A percentile compares a stretch with the other conserved stretches of the same genome.
Evolutionary conservation across 1,140 invertebrate genomes (phyloP).

Genomic region (Diprion similis): DNA sequence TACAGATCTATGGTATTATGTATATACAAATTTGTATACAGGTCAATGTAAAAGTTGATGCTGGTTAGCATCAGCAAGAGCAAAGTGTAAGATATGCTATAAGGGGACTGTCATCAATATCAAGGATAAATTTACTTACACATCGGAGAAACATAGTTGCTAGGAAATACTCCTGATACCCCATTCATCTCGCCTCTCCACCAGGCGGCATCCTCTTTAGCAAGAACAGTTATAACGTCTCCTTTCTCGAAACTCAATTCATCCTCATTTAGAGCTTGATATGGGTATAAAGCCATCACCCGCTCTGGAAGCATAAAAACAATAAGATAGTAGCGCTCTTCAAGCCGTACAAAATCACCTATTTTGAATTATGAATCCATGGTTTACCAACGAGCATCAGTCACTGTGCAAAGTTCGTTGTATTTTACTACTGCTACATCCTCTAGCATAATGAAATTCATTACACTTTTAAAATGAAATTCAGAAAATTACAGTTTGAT

Average conservation of each 20-base stretch:
- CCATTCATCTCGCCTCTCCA: slow-evolving; percentile 94
- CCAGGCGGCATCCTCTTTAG: slow-evolving; percentile 93
- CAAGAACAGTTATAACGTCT: slow-evolving; percentile 90
- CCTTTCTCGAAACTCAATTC: slow-evolving; percentile 94
- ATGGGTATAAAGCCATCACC: slow-evolving; percentile 92
- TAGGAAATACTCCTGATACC: slow-evolving; percentile 86
- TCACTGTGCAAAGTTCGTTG: no score
- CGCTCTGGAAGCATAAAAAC: slow-evolving; percentile 71
- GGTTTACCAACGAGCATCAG: no score
- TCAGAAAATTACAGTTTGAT: no score
- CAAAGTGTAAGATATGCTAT: no score
- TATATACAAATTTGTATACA: background rate
- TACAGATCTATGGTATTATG: background rate
- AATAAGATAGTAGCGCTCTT: no score
- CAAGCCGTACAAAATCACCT: no score
- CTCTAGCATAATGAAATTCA: no score
- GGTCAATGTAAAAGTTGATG: background rate
- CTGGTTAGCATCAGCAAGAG: no score
- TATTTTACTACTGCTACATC: no score
- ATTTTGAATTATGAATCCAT: no score
- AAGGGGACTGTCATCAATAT: background rate
- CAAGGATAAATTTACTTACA: slow-evolving; percentile 63
- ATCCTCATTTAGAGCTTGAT: slow-evolving; percentile 91
- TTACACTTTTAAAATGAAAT: no score
- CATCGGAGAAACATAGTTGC: slow-evolving; percentile 84